A percentile compares a stretch with the other conserved stretches of the same genome.
These are phyloP conservation scores for Lepidochrysops patricia DNA, from an alignment of 2,888 invertebrate genomes.

Conservation along the genomic window DNA sequence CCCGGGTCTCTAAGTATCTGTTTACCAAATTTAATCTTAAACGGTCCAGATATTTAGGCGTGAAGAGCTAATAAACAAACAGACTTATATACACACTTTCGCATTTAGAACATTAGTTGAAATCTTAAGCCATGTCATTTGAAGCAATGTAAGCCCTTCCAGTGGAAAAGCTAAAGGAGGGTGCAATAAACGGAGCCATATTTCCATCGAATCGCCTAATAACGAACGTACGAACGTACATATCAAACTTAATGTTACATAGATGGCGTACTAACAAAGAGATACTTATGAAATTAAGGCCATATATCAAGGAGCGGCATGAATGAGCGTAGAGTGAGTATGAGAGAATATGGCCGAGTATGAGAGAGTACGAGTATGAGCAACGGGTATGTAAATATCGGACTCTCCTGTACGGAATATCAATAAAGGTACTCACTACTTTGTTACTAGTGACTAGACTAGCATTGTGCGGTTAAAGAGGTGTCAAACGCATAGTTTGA, in stretches of 20 bases:
- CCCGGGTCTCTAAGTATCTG: no score
- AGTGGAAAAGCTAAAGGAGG: conserved; percentile 5
- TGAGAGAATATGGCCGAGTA: no score
- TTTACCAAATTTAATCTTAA: no score
- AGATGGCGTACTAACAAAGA: conserved; percentile 63
- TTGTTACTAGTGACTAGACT: no score
- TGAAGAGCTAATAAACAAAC: no score
- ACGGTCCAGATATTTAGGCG: no score
- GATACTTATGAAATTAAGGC: conserved; percentile 73
- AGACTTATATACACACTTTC: no score
- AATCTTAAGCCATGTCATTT: no score
- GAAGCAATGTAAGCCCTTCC: conserved; percentile 5
- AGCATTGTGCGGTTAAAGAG: no score
- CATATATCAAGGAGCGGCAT: conserved; percentile 64
- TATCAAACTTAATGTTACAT: conserved; percentile 28
- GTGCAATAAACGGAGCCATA: conserved; percentile 5
- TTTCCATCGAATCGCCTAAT: conserved; percentile 11
- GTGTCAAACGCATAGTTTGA: no score
- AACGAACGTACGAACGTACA: conserved; percentile 14
- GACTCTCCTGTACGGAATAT: neutral
- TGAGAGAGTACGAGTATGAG: conserved; percentile 45
- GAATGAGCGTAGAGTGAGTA: conserved; percentile 47
- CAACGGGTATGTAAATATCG: conserved; percentile 67
- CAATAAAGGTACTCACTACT: neutral
- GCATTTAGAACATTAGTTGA: no score